Conservation (phyloP, 2,113 vertebrate species). For the Miniopterus natalensis region DNA sequence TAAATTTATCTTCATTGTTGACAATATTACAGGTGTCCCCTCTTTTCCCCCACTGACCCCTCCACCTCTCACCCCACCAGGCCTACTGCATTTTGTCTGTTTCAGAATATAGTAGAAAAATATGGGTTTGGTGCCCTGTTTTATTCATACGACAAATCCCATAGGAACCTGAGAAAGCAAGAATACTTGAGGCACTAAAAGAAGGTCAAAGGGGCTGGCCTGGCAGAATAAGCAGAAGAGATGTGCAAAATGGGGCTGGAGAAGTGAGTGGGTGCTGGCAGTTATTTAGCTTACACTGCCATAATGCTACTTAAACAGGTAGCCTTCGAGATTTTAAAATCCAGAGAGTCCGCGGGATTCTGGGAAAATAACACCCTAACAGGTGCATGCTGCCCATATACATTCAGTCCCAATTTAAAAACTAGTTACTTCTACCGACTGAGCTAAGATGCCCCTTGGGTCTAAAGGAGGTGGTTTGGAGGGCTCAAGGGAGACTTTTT, state of each 20-base stretch:
- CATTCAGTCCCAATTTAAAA: background rate
- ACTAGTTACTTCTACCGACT: background rate
- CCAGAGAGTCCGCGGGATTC: background rate
- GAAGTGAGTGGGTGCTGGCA: background rate
- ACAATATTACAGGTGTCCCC: too few relatives aligned
- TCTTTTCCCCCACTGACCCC: too few relatives aligned
- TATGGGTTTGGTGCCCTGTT: background rate
- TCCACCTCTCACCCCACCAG: too few relatives aligned
- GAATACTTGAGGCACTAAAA: background rate
- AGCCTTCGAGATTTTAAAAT: background rate
- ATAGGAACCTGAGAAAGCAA: background rate
- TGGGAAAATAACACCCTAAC: background rate
- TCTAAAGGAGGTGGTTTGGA: background rate
- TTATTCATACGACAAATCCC: background rate
- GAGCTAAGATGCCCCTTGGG: background rate
- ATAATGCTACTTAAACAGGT: background rate
- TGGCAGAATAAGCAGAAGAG: background rate
- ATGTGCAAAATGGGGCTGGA: background rate
- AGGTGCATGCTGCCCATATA: background rate
- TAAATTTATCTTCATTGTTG: background rate
- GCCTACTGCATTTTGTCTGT: too few relatives aligned
- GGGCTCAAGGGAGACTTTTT: background rate
- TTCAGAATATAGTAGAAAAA: background rate
- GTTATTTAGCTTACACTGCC: background rate
- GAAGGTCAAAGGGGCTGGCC: background rate